Conservation (phyloP, 2,888 invertebrate species). For the Drosophila atroscutellata region DNA sequence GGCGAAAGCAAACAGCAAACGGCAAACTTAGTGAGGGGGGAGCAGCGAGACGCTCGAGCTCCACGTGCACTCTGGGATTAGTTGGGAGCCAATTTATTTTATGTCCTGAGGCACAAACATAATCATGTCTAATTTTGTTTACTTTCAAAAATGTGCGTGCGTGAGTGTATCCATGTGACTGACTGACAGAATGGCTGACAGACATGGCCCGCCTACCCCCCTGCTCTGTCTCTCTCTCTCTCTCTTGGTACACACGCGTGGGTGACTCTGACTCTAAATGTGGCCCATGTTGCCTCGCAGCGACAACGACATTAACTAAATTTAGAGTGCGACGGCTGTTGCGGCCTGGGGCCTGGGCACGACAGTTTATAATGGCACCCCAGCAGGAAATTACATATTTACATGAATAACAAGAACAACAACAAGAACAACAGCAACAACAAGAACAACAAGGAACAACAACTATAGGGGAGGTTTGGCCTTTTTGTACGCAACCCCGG, state of each 20-base stretch:
- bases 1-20: conserved; percentile 23
- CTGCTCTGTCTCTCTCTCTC: conserved; percentile 4
- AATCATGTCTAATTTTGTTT: conserved; percentile 81
- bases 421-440: not conserved
- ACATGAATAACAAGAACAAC: conserved; percentile 38
- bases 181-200: conserved; percentile 23
- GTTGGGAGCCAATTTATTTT: conserved; percentile 80
- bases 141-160: conserved; percentile 78
- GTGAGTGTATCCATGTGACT: conserved; percentile 54
- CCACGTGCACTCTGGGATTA: conserved; percentile 73
- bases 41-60: conserved; percentile 39
- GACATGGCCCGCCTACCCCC: not conserved
- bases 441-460: not conserved
- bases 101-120: conserved; percentile 79
- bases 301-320: conserved; percentile 74
- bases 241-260: conserved; percentile 25
- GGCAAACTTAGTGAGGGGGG: conserved; percentile 34
- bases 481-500: conserved; percentile 10
- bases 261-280: conserved; percentile 34
- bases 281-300: conserved; percentile 1
- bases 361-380: conserved; percentile 36
- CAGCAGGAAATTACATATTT: conserved; percentile 70
- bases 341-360: conserved; percentile 28
- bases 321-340: conserved; percentile 77
- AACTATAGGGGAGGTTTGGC: conserved; percentile 23